A percentile compares a stretch with the other conserved stretches of the same genome.
These are phyloP conservation scores for Prunella fulvescens DNA, from an alignment of 2,113 vertebrate species.

Conservation along the genomic window DNA sequence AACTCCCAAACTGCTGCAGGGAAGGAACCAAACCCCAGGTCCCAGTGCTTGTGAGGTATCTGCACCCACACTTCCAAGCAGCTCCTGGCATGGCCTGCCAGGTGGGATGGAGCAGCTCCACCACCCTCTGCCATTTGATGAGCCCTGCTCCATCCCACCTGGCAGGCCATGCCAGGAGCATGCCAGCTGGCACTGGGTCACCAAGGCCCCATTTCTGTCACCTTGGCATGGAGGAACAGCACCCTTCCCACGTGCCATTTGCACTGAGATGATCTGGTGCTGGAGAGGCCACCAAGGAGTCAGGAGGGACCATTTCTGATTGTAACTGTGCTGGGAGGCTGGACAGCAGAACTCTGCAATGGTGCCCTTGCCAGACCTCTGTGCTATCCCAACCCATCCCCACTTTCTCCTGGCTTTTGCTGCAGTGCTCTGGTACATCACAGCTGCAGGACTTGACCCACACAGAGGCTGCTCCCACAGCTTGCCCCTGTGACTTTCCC, in stretches of 20 bases:
- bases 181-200: neutral
- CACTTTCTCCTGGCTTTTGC: neutral
- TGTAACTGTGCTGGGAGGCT: neutral
- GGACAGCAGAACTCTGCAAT: neutral
- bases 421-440: neutral
- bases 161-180: neutral
- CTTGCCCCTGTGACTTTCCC: neutral
- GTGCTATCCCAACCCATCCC: rapidly evolving
- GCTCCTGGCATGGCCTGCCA: neutral
- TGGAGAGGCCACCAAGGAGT: neutral
- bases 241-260: neutral
- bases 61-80: neutral
- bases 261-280: rapidly evolving
- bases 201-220: neutral
- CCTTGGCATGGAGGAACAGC: neutral
- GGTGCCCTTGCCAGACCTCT: neutral
- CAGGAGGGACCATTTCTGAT: neutral
- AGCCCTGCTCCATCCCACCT: neutral
- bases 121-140: neutral
- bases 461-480: rapidly evolving
- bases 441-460: neutral
- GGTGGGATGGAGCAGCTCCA: neutral
- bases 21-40: neutral
- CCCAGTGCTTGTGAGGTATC: neutral
- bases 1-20: neutral